Base-by-base conservation (phyloP, 2,797 vertebrate genomes). In the Anas acuta region DNA sequence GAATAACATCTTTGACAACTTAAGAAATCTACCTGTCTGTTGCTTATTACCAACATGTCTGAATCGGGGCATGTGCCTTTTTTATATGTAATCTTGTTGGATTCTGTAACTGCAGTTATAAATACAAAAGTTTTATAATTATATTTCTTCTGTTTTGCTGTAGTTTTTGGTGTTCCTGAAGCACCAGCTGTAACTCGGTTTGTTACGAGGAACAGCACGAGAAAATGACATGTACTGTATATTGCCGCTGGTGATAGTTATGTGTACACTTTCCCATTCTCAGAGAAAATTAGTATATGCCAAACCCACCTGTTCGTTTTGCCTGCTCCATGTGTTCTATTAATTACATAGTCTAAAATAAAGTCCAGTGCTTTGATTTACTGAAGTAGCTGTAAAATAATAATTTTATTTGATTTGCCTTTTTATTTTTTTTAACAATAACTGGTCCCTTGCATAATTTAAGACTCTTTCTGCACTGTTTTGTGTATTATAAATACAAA, bases 1-100 rank as follows among this genome's bases (percentile, higher is more conserved):
- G 95, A 98, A 98, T 99, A 99, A 99, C 98, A 98, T 98, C 98
- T 98, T 96, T 93, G 93, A 97, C 80, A 96, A 95, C 91, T 96
- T 97, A 96, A 94, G 97, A 97, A 97, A 97, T 96, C 97, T 97
- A 96, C 95, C 97, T 97, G 92, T 97, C 93, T 98, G 92, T 96
- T 96, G 98, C 98, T 98, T 97, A 87, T 97, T 91, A 91, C 93
- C 95, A 7, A 92, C 97, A 87, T 97, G 97, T 98, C 96, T 96
- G 96, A 96, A 98, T 97, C 96, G 94, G 98, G 98, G 98, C 98
- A 98, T 98, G 98, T 97, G 96, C 96, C 96, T 97, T 98, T 77
- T 96, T 98, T 97, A 96, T 94, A 84, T 98, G 97, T 98, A 98
- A 97, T 98, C 98, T 97, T 97, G 87, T 96, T 96, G 92, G 97